Evolutionary conservation across 2,797 vertebrate species (phyloP).

Genomic region (Chrosomus eos): DNA sequence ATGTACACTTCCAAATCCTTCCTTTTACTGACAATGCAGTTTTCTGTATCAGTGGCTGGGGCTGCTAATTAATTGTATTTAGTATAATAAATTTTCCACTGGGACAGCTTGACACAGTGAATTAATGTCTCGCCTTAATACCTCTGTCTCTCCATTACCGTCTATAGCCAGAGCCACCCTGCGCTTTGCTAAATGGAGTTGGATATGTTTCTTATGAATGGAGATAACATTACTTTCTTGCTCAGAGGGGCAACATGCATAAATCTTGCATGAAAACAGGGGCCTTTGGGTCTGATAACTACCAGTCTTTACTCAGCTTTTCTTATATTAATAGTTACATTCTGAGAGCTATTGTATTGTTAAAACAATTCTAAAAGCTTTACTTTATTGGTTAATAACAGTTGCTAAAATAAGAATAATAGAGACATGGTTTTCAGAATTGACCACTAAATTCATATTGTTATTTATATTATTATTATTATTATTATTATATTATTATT

Average conservation of each 20-base stretch:
- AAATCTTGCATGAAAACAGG: slow-evolving; percentile 58
- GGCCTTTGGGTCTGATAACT: slow-evolving; percentile 41
- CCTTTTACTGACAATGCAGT: slow-evolving; percentile 77
- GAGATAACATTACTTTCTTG: slow-evolving; percentile 70
- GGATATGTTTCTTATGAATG: slow-evolving; percentile 72
- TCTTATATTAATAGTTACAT: neutral
- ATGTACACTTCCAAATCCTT: slow-evolving; percentile 69
- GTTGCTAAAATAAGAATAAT: neutral
- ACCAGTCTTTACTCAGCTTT: slow-evolving; percentile 31
- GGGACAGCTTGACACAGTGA: slow-evolving; percentile 83
- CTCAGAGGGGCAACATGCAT: slow-evolving; percentile 61
- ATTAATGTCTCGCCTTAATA: slow-evolving; percentile 83
- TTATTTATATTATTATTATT: neutral
- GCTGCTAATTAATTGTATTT: slow-evolving; percentile 85
- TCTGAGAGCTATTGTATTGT: neutral
- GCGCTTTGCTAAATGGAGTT: slow-evolving; percentile 72
- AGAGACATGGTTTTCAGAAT: neutral
- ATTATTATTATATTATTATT: neutral
- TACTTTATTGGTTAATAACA: neutral
- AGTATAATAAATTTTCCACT: slow-evolving; percentile 84
- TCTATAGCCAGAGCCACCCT: slow-evolving; percentile 72
- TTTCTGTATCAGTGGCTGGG: slow-evolving; percentile 73
- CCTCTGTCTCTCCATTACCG: slow-evolving; percentile 75
- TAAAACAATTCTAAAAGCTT: neutral
- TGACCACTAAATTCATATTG: neutral